Evolutionary conservation across 2,113 vertebrate genomes (phyloP), one percentile per base, ranked within the genome.

Genomic region (Lasiurus cinereus): DNA sequence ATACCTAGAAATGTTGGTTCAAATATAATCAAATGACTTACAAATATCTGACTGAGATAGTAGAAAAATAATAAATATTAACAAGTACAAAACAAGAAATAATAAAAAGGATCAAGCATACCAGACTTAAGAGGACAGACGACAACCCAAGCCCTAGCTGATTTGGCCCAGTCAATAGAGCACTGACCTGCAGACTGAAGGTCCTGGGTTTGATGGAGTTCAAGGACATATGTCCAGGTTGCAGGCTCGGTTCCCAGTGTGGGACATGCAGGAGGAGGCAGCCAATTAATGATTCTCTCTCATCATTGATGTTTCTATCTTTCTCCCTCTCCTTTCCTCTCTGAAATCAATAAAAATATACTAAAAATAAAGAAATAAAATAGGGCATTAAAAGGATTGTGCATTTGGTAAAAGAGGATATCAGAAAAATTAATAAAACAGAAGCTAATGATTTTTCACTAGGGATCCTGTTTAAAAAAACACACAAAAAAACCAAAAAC

Each of bases 81-180:
- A 2, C 0, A 22, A 27, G 9, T 19, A 2, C 0, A 36, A 24
- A 43, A 52, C 8, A 56, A 48, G 6, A 39, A 2, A 7, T 8
- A 14, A 9, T 66, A 83, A 33, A 73, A 11, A 24, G 18, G 8
- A 39, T 14, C 74, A n/a, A 9, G 2, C 4, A 39, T 19, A 59
- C 2, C 21, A 88, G 13, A 1, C 4, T 54, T 6, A 64, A 76
- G 31, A 64, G 8, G 7, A 76, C 2, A 77, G 4, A 64, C 80
- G 19, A 33, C 18, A 33, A 73, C 56, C 21, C 56, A 59, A 59
- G 56, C 56, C 56, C 22, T 24, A 24, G 22, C 56, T 59, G 56
- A 8, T 59, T 24, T 24, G 56, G 56, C 56, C 11, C 21, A 59
- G 22, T 59, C 22, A 19, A 2, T 56, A 56, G 56, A 59, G 22